These are phyloP conservation scores for Erebia ligea DNA, from an alignment of 2,888 invertebrate genomes.

Conservation along the genomic window DNA sequence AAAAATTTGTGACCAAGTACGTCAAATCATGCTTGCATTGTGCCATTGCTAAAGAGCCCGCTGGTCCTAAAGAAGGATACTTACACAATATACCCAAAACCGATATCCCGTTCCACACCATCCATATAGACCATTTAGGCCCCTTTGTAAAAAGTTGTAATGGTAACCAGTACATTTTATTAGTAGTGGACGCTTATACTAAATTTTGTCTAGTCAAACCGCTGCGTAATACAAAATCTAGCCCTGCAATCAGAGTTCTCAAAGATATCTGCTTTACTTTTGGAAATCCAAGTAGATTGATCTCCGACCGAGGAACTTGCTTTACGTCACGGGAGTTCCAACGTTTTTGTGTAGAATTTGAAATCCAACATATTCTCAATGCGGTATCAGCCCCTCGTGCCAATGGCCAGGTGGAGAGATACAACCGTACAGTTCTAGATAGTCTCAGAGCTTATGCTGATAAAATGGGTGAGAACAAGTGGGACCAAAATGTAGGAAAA, in stretches of 20 bases:
- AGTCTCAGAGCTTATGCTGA: constrained; percentile 44
- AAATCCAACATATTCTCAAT: constrained; percentile 39
- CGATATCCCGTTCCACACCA: constrained; percentile 42
- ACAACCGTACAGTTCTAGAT: constrained; percentile 25
- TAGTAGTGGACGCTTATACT: constrained; percentile 39
- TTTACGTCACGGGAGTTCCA: constrained; percentile 32
- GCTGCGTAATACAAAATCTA: constrained; percentile 32
- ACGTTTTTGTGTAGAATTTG: constrained; percentile 17
- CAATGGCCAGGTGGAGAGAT: constrained; percentile 32
- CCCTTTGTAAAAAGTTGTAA: constrained; percentile 37
- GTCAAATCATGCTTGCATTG: constrained; percentile 35
- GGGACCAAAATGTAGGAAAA: constrained; percentile 51
- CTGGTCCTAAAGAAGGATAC: constrained; percentile 35
- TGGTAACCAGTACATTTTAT: constrained; percentile 38
- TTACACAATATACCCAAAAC: constrained; percentile 43
- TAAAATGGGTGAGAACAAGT: constrained; percentile 48
- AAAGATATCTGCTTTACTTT: constrained; percentile 30
- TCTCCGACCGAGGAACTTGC: constrained; percentile 37
- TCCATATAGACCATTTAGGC: constrained; percentile 44
- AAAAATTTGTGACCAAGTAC: constrained; percentile 41
- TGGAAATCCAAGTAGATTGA: constrained; percentile 29
- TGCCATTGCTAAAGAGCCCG: constrained; percentile 29
- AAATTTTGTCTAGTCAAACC: constrained; percentile 39
- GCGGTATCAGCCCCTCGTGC: constrained; percentile 40
- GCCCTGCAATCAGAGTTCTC: constrained; percentile 11